Evolutionary conservation across 2,888 invertebrate species (phyloP).

Genomic region (Tenthredo scrophulariae): DNA sequence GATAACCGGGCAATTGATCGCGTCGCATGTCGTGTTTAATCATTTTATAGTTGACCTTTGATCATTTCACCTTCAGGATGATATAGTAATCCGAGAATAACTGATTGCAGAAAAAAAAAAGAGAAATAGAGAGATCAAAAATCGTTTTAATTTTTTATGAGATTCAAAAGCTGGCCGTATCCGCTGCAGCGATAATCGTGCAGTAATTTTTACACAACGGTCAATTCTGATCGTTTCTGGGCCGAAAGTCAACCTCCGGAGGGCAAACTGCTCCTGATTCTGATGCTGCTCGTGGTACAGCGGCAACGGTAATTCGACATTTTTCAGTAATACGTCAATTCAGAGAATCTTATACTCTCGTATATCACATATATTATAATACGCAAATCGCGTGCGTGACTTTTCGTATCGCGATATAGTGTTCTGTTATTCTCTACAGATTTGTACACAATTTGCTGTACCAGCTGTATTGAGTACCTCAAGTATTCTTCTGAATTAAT

Average conservation of each 20-base stretch:
- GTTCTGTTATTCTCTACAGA: not conserved
- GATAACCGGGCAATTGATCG: slow-evolving; percentile 31
- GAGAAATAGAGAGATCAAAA: not conserved
- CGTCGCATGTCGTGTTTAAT: not conserved
- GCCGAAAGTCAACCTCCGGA: slow-evolving; percentile 11
- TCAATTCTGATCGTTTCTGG: slow-evolving; percentile 23
- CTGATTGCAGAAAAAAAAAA: not conserved
- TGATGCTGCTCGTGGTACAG: not conserved
- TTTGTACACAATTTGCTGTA: not conserved
- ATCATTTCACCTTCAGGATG: not conserved
- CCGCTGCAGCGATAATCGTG: not conserved
- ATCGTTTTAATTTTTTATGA: not conserved
- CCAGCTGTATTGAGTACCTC: not conserved
- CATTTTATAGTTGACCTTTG: not conserved
- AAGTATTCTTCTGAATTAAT: not conserved
- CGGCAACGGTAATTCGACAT: slow-evolving; percentile 35
- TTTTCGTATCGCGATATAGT: not conserved
- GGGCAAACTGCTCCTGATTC: not conserved
- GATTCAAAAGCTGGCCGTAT: slow-evolving; percentile 19
- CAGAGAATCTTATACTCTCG: not conserved
- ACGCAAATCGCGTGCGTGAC: not conserved
- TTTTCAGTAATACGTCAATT: slow-evolving; percentile 25
- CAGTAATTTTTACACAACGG: slow-evolving; percentile 12
- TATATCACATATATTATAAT: not conserved
- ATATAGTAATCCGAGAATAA: not conserved